A percentile compares a stretch with the other conserved stretches of the same genome.
phyloP scores from a whole-genome alignment of 2,888 invertebrate species.

The Salpingus planirostris region DNA sequence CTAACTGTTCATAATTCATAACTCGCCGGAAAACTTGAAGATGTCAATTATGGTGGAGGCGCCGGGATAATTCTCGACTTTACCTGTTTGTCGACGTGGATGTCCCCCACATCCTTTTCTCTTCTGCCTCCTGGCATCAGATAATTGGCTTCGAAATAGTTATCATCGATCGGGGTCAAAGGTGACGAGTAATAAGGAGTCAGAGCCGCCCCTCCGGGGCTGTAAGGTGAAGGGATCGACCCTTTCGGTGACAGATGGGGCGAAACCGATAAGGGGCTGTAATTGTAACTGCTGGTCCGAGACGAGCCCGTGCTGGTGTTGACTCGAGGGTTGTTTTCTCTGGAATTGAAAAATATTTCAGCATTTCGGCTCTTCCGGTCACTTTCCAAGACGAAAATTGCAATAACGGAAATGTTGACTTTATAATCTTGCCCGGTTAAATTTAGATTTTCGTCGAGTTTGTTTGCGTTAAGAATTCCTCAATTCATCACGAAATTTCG shows the following conservation, averaged over 20 bases:
- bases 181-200: slow-evolving; percentile 37
- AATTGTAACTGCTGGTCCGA: slow-evolving; percentile 41
- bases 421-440: too few species aligned
- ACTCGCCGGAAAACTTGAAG: background rate
- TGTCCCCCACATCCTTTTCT: slow-evolving; percentile 20
- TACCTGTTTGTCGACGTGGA: slow-evolving; percentile 51
- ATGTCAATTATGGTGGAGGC: slow-evolving; percentile 1
- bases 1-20: background rate
- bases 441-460: too few species aligned
- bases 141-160: slow-evolving; percentile 28
- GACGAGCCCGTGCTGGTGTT: slow-evolving; percentile 45
- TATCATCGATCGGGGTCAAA: slow-evolving; percentile 35
- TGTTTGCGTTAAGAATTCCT: too few species aligned
- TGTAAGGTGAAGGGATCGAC: slow-evolving; percentile 29
- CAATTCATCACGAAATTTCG: too few species aligned
- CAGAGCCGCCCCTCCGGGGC: slow-evolving; percentile 42
- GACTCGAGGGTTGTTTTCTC: slow-evolving; percentile 29
- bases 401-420: too few species aligned
- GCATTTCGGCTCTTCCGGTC: too few species aligned
- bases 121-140: slow-evolving; percentile 3
- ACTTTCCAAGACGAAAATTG: too few species aligned
- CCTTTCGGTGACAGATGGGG: slow-evolving; percentile 39
- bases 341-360: too few species aligned
- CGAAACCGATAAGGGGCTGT: slow-evolving; percentile 40
- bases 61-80: slow-evolving; percentile 20